phyloP scores from a whole-genome alignment of 2,888 invertebrate genomes.

The Itoplectis maculator region DNA sequence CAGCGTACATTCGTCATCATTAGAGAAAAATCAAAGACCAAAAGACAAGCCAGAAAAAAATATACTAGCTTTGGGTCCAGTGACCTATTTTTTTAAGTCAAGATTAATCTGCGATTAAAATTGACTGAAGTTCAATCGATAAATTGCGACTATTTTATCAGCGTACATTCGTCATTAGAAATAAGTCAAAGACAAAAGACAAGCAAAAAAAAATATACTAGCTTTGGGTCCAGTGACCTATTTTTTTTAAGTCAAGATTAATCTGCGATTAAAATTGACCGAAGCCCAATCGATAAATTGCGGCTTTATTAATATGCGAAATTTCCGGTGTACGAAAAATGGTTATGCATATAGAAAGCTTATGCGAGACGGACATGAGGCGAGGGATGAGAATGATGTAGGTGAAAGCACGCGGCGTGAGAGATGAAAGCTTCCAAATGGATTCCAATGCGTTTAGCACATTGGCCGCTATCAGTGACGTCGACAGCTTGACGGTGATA shows the following conservation, averaged over 20 bases:
- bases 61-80: too few species aligned
- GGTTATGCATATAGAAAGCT: neutral
- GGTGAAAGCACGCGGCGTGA: conserved; percentile 42
- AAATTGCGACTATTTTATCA: too few species aligned
- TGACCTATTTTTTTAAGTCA: neutral
- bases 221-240: neutral
- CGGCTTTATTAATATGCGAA: neutral
- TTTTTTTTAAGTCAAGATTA: neutral
- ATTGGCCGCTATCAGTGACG: conserved; percentile 78
- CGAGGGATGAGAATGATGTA: conserved; percentile 61
- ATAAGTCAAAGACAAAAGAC: too few species aligned
- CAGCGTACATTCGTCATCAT: too few species aligned
- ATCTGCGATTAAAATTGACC: neutral
- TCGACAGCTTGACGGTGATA: conserved; percentile 77
- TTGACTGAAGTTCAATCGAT: neutral
- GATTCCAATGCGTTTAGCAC: conserved; percentile 78
- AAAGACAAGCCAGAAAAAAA: too few species aligned
- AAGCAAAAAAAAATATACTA: too few species aligned
- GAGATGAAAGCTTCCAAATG: conserved; percentile 72
- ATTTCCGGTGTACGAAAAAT: neutral
- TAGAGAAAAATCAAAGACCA: too few species aligned
- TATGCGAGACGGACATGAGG: conserved; percentile 48
- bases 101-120: neutral
- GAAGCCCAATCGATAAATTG: neutral
- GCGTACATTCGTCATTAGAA: too few species aligned